phyloP scores from a whole-genome alignment of 1,140 invertebrate genomes.

The Coptotermes formosanus region DNA sequence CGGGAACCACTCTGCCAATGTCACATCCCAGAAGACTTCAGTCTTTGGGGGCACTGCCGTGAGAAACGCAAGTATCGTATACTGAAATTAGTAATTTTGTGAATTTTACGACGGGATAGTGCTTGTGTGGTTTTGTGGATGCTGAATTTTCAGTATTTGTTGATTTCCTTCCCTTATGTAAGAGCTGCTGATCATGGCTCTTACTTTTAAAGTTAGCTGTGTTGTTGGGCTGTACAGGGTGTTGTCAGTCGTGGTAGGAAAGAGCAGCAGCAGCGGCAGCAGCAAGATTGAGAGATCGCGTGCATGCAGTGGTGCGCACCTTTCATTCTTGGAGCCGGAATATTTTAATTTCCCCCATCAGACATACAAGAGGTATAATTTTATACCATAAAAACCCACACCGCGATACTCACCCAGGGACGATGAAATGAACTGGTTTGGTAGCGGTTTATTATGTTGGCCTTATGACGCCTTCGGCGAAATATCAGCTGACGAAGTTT shows the following conservation, averaged over 20 bases:
- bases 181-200: no score
- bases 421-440: neutral
- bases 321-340: neutral
- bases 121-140: no score
- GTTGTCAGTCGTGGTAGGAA: neutral
- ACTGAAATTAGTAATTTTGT: no score
- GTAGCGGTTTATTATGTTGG: neutral
- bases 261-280: no score
- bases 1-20: no score
- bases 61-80: no score
- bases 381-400: constrained; percentile 12
- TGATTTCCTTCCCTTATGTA: neutral
- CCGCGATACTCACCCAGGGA: neutral
- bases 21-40: no score
- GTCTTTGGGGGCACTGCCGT: no score
- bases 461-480: neutral
- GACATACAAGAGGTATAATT: neutral
- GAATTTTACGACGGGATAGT: no score
- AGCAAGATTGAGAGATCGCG: neutral
- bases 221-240: neutral
- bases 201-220: no score
- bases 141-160: neutral
- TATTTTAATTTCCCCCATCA: constrained; percentile 7
- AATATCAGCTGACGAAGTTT: no score
- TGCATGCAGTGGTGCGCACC: neutral